Evolutionary conservation across 2,113 vertebrate genomes (phyloP).

Genomic region (Bolborhynchus lineola): DNA sequence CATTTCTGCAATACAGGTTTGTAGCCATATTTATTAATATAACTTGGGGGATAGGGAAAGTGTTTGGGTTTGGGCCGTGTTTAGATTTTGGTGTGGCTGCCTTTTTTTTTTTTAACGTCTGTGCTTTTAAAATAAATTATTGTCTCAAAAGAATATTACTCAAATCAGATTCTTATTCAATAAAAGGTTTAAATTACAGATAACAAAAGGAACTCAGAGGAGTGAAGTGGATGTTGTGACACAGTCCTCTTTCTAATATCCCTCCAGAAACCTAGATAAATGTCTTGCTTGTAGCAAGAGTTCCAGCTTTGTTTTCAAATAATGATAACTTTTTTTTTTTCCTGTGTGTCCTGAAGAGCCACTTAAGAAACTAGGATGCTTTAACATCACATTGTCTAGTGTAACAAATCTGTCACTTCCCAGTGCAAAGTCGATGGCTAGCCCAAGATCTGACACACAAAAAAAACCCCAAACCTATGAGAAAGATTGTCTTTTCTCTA

Average conservation of each 20-base stretch:
- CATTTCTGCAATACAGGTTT: not conserved
- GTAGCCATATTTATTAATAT: not conserved
- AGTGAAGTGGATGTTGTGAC: not conserved
- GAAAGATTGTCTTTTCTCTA: not conserved
- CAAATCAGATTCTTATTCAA: not conserved
- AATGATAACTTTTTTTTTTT: not conserved
- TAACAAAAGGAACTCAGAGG: not conserved
- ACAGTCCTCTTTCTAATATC: not conserved
- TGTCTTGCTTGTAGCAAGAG: not conserved
- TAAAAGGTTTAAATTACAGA: not conserved
- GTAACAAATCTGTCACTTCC: not conserved
- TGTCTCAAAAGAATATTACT: not conserved
- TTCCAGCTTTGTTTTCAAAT: not conserved
- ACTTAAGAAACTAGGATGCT: not conserved
- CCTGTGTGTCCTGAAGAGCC: not conserved
- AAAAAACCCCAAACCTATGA: accelerated
- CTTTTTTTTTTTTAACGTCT: not conserved
- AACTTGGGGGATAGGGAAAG: not conserved
- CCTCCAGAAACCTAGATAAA: not conserved
- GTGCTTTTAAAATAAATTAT: not conserved
- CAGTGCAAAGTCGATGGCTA: not conserved
- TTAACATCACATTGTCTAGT: not conserved
- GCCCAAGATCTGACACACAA: not conserved
- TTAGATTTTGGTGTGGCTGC: not conserved
- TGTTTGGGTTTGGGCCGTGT: not conserved